These are phyloP conservation scores for Spisula solida DNA, from an alignment of 2,888 invertebrate species.

Conservation along the genomic window DNA sequence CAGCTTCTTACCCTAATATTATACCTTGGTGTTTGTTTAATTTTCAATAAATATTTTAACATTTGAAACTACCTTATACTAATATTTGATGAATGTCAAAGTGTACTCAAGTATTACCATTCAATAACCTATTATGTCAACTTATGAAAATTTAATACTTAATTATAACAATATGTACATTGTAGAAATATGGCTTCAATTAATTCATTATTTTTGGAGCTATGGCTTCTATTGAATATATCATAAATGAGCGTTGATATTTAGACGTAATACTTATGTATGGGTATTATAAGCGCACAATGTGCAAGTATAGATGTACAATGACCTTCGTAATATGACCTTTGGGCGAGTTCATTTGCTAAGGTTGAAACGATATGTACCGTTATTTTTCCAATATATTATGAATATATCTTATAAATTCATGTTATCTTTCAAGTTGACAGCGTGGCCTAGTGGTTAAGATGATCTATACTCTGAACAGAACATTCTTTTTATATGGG, in stretches of 20 bases:
- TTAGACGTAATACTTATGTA: background rate
- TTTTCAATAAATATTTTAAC: slow-evolving; percentile 17
- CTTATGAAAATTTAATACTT: slow-evolving; percentile 11
- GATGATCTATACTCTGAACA: too few species aligned
- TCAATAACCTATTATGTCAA: background rate
- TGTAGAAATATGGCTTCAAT: background rate
- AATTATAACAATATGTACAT: background rate
- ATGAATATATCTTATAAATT: too few species aligned
- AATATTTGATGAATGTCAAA: background rate
- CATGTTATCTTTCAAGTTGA: too few species aligned
- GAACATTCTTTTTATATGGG: too few species aligned
- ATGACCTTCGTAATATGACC: too few species aligned
- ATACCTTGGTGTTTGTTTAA: background rate
- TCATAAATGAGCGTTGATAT: background rate
- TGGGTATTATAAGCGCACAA: background rate
- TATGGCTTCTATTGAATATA: background rate
- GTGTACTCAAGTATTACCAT: background rate
- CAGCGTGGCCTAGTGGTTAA: too few species aligned
- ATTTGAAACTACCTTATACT: background rate
- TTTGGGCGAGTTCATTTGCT: too few species aligned
- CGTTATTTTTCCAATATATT: too few species aligned
- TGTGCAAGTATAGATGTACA: too few species aligned
- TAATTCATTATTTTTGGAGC: background rate
- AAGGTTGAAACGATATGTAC: too few species aligned
- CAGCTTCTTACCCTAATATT: background rate